A percentile compares a stretch with the other conserved stretches of the same genome.
These are phyloP conservation scores for Caerostris darwini DNA, from an alignment of 1,140 invertebrate species.

Conservation along the genomic window DNA sequence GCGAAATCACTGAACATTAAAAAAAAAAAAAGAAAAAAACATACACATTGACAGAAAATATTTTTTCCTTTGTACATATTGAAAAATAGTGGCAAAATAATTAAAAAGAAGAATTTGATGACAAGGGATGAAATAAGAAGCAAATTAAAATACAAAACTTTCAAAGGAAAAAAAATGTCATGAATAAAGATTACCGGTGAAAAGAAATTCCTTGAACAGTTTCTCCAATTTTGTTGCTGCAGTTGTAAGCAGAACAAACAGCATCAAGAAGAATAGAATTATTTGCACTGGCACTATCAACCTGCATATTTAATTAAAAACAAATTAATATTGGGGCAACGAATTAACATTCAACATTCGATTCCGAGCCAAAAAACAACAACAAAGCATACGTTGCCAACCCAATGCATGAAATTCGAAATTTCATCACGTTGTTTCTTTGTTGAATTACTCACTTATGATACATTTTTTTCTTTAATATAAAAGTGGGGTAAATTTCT, in stretches of 20 bases:
- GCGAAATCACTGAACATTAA: no score
- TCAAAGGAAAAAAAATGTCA: not conserved
- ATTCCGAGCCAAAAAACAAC: not conserved
- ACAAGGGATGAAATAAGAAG: not conserved
- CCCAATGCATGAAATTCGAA: not conserved
- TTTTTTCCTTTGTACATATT: no score
- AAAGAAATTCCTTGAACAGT: slow-evolving; percentile 59
- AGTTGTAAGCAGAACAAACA: slow-evolving; percentile 72
- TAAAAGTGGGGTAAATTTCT: no score
- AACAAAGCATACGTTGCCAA: slow-evolving; percentile 32
- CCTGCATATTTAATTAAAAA: slow-evolving; percentile 35
- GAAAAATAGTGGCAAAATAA: no score
- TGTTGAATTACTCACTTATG: not conserved
- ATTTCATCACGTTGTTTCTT: not conserved
- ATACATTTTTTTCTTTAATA: no score
- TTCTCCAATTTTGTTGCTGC: slow-evolving; percentile 66
- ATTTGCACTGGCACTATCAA: slow-evolving; percentile 7
- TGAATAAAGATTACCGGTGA: slow-evolving; percentile 54
- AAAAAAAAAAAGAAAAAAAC: not conserved
- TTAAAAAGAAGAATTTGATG: not conserved
- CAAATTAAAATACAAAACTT: not conserved
- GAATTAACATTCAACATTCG: not conserved
- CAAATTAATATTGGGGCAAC: not conserved
- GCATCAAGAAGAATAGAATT: not conserved
- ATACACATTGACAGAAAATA: not conserved